Percentiles rank a stretch among this genome's conserved stretches.
These are phyloP conservation scores for Cryptoblepharus egeriae DNA, from an alignment of 2,797 vertebrate species.

Conservation along the genomic window DNA sequence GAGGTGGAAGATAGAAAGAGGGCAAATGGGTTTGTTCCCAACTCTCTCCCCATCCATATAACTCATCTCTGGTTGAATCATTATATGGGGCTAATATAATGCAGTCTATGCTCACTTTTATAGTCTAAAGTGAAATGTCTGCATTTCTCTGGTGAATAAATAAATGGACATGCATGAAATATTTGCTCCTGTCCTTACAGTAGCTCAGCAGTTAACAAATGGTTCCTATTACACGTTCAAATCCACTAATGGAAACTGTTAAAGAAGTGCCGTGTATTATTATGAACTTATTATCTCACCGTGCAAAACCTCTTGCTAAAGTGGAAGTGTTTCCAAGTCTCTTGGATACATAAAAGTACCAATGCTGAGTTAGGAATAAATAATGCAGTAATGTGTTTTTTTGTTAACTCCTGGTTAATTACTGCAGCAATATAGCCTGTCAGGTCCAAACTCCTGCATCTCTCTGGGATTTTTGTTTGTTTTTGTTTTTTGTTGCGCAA, in stretches of 20 bases:
- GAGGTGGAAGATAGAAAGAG: too few relatives aligned
- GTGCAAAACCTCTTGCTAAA: constrained; percentile 48
- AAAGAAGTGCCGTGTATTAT: constrained; percentile 26
- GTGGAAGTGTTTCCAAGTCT: constrained; percentile 52
- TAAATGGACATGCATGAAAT: constrained; percentile 3
- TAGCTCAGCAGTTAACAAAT: constrained; percentile 38
- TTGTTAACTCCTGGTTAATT: constrained; percentile 60
- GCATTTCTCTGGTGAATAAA: constrained; percentile 34
- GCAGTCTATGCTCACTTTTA: not conserved
- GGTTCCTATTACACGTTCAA: constrained; percentile 44
- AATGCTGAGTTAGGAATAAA: constrained; percentile 60
- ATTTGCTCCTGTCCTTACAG: constrained; percentile 20
- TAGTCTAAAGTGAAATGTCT: constrained; percentile 17
- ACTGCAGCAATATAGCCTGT: constrained; percentile 52
- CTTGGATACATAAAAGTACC: constrained; percentile 49
- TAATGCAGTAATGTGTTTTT: constrained; percentile 36
- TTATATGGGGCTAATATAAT: not conserved
- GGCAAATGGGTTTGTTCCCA: not conserved
- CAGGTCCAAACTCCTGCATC: constrained; percentile 64
- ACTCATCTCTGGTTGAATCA: not conserved
- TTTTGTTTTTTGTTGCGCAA: constrained; percentile 36
- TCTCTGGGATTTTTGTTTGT: not conserved
- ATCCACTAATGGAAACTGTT: constrained; percentile 49
- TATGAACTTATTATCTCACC: constrained; percentile 33
- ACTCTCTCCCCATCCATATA: not conserved